phyloP scores from a whole-genome alignment of 2,797 vertebrate species.

The Catharus ustulatus region DNA sequence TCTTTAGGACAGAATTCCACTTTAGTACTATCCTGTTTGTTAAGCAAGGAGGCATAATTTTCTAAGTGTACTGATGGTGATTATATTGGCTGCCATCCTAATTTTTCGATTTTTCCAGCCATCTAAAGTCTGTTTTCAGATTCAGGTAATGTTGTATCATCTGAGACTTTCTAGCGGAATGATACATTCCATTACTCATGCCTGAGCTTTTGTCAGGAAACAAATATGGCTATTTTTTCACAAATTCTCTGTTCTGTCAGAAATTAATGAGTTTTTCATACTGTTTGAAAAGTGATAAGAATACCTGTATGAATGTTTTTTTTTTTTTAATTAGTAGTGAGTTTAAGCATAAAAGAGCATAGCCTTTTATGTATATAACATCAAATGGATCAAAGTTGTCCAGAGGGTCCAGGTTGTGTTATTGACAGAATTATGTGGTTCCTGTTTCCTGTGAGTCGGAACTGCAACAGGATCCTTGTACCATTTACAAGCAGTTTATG shows the following conservation, averaged over 20 bases:
- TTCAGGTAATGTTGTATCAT: neutral
- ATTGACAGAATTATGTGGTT: neutral
- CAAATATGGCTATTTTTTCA: neutral
- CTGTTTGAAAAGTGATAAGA: neutral
- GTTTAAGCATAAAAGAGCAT: neutral
- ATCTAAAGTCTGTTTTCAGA: neutral
- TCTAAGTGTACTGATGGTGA: neutral
- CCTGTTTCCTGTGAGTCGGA: neutral
- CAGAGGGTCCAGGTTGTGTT: neutral
- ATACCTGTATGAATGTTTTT: rapidly evolving
- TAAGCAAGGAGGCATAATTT: neutral
- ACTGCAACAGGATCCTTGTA: neutral
- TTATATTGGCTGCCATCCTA: neutral
- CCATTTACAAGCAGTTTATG: neutral
- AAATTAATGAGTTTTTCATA: neutral
- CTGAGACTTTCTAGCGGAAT: neutral
- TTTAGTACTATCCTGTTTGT: neutral
- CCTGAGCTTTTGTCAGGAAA: neutral
- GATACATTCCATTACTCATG: neutral
- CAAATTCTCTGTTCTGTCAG: neutral
- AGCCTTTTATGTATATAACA: neutral
- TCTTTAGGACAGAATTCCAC: neutral
- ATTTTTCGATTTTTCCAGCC: neutral
- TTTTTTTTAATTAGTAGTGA: neutral
- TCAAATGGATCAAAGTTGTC: neutral